Base-by-base conservation (phyloP, 2,113 vertebrate species). In the Sigmodon hispidus region DNA sequence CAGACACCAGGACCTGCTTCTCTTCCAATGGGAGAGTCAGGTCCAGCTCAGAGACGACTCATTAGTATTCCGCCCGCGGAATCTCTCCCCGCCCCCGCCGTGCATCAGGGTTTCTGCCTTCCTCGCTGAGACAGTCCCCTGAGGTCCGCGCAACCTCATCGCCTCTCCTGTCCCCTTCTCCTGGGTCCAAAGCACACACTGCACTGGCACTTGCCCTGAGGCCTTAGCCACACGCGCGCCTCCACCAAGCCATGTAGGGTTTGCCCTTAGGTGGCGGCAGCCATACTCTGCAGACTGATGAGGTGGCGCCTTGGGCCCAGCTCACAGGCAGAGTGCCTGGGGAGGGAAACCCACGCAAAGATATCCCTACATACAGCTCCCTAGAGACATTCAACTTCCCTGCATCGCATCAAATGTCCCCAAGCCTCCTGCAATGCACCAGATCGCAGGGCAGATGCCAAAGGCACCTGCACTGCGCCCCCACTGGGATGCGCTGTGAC, bases 391-490 rank as follows among this genome's bases (percentile, higher is more conserved):
- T 76, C 69, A 70, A 85, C 93, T 91, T 73, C 75, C 70, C 59
- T 0, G 43, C 2, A 15, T 77, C 34, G 22, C 13, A 52, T 50
- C 50, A 75, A 87, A 88, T 36, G 80, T 92, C 48, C 81, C 67
- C 2, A 45, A 31, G 67, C 65, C 90, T 91, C 86, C 97, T 97
- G 97, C 97, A 98, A 94, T 98, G 97, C 97, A 96, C 95, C 97
- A 97, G 92, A 76, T 50, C 3, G 17, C 90, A 92, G 95, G 90
- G 94, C 94, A 75, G 21, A 75, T 61, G 21, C 17, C 9, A 5
- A 55, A 65, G 92, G 83, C 88, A 95, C 84, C 87, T 96, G 95
- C 97, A 96, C 57, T 94, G 94, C 92, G 81, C 95, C 72, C 93
- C 96, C 36, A 15, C 93, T 80, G 94, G 92, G 90, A 67, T 67